A percentile compares a stretch with the other conserved stretches of the same genome.
These are phyloP conservation scores for Lepidonotus clava DNA, from an alignment of 2,888 invertebrate species.

Conservation along the genomic window DNA sequence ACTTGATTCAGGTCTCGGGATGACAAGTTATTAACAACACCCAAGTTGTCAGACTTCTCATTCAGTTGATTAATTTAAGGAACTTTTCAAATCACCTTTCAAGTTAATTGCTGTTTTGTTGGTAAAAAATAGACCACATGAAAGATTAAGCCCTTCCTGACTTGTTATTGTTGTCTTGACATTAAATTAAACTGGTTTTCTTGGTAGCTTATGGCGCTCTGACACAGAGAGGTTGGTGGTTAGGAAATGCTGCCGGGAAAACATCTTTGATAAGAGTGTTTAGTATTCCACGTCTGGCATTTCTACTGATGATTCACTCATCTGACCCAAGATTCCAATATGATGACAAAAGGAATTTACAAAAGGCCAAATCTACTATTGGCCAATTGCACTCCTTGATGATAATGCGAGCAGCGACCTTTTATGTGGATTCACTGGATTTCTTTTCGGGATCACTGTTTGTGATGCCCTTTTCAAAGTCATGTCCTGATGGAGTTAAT, in stretches of 20 bases:
- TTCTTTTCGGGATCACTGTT: background rate
- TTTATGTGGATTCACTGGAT: background rate
- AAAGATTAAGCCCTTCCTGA: too few relatives aligned
- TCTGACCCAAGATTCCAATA: background rate
- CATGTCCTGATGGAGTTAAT: background rate
- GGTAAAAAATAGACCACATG: background rate
- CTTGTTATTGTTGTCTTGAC: too few relatives aligned
- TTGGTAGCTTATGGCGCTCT: too few relatives aligned
- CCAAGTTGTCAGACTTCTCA: background rate
- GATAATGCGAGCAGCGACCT: background rate
- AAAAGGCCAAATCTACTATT: background rate
- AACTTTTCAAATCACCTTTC: background rate
- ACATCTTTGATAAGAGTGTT: background rate
- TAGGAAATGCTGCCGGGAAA: background rate
- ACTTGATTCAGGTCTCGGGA: too few relatives aligned
- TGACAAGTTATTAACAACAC: background rate
- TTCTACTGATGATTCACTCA: background rate
- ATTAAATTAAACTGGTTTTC: too few relatives aligned
- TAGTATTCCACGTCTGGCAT: too few relatives aligned
- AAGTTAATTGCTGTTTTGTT: background rate
- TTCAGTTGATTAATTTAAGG: background rate
- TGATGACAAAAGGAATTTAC: conserved; percentile 17
- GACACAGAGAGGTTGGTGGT: too few relatives aligned
- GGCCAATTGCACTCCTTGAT: background rate
- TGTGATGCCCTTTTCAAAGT: background rate